A percentile compares a stretch with the other conserved stretches of the same genome.
Conservation (phyloP, 2,888 invertebrate species). For the Eretmocerus hayati region DNA sequence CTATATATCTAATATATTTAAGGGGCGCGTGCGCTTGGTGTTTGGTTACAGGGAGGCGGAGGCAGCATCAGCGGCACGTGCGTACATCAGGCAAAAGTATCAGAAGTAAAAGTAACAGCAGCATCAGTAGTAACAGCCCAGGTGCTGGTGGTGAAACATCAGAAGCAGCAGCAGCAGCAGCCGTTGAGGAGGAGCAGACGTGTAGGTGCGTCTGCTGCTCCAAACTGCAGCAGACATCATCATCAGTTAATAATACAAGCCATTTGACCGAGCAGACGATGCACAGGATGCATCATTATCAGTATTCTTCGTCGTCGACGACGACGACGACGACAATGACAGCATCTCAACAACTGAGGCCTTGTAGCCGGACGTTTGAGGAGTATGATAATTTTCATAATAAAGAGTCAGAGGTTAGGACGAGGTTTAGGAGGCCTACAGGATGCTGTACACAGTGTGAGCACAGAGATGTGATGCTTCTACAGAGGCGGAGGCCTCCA, state of each 20-base stretch:
- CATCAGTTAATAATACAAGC: constrained; percentile 5
- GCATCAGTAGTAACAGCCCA: constrained; percentile 15
- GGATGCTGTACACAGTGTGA: not conserved
- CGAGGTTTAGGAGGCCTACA: constrained; percentile 9
- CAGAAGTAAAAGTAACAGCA: constrained; percentile 7
- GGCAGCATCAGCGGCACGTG: constrained; percentile 1
- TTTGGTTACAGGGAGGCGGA: constrained; percentile 42
- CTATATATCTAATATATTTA: constrained; percentile 3
- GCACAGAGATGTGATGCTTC: constrained; percentile 12
- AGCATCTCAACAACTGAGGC: too few relatives aligned
- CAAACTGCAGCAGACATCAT: constrained; percentile 23
- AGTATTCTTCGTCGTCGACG: too few relatives aligned
- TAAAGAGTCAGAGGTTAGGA: constrained; percentile 12
- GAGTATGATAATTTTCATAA: too few relatives aligned
- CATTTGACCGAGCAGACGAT: not conserved
- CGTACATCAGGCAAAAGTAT: constrained; percentile 26
- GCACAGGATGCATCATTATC: not conserved
- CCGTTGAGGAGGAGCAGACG: constrained; percentile 28
- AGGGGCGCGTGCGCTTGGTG: constrained; percentile 28
- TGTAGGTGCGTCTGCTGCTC: constrained; percentile 20
- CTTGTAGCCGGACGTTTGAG: too few relatives aligned
- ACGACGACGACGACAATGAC: too few relatives aligned
- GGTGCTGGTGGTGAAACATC: constrained; percentile 9
- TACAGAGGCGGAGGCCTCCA: constrained; percentile 14
- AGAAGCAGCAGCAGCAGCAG: constrained; percentile 5